Percentiles rank a stretch among this genome's conserved stretches.
Evolutionary conservation across 2,113 vertebrate species (phyloP).

Genomic region (Coturnix japonica): DNA sequence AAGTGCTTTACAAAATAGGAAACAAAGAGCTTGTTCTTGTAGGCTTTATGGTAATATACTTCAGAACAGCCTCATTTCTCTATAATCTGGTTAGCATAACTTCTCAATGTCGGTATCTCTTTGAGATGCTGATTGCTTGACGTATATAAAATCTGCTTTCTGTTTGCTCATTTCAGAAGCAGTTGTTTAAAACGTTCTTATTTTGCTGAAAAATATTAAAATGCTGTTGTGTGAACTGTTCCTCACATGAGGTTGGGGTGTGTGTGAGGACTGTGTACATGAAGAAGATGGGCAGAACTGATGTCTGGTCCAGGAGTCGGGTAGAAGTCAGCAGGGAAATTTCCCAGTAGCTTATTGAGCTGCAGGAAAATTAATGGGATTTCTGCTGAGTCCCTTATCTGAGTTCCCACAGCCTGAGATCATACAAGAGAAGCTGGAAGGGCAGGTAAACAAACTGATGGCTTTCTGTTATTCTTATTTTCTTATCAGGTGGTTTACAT

Average conservation of each 20-base stretch:
- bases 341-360: accelerated
- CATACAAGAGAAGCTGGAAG: accelerated
- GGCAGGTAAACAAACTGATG: background rate
- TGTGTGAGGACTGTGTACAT: accelerated
- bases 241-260: accelerated
- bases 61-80: background rate
- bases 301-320: background rate
- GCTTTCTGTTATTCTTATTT: background rate
- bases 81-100: background rate
- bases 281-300: background rate
- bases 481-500: background rate
- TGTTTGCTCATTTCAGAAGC: accelerated
- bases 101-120: background rate
- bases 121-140: background rate
- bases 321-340: background rate
- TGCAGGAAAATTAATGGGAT: background rate
- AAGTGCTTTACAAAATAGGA: background rate
- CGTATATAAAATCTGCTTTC: accelerated
- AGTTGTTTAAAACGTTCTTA: background rate
- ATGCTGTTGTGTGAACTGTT: accelerated
- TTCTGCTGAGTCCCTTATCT: background rate
- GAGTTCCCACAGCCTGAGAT: background rate
- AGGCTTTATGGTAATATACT: accelerated
- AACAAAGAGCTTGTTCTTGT: background rate
- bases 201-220: accelerated